These are phyloP conservation scores for Megaptera novaeangliae DNA, from an alignment of 2,113 vertebrate genomes.

Conservation along the genomic window DNA sequence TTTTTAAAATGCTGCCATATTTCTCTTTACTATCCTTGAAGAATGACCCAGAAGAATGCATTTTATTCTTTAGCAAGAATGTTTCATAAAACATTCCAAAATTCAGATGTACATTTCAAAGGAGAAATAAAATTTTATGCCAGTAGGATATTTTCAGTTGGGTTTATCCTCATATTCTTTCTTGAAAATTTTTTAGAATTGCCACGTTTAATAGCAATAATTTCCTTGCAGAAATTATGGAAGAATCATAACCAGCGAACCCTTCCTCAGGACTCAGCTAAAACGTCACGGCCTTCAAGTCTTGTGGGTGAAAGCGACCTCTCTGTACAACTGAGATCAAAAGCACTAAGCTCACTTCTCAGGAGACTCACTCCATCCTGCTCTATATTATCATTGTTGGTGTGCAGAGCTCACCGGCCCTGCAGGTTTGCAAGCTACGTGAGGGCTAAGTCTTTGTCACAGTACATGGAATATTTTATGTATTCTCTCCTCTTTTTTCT, in stretches of 20 bases:
- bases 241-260: not conserved
- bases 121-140: not conserved
- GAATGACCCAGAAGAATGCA: not conserved
- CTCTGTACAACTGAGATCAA: not conserved
- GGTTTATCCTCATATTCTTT: not conserved
- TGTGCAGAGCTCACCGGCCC: not conserved
- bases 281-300: accelerated
- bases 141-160: not conserved
- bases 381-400: not conserved
- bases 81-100: not conserved
- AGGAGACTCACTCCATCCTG: not conserved
- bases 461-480: not conserved
- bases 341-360: not conserved
- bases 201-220: not conserved
- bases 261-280: not conserved
- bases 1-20: not conserved
- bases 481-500: too few species aligned
- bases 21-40: not conserved
- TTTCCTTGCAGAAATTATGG: not conserved
- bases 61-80: not conserved
- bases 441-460: not conserved
- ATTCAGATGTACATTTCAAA: not conserved
- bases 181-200: not conserved
- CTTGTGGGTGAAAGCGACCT: not conserved
- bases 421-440: not conserved